Evolutionary conservation across 2,113 vertebrate genomes (phyloP).

Genomic region (Speoplatyrhinus poulsoni): DNA sequence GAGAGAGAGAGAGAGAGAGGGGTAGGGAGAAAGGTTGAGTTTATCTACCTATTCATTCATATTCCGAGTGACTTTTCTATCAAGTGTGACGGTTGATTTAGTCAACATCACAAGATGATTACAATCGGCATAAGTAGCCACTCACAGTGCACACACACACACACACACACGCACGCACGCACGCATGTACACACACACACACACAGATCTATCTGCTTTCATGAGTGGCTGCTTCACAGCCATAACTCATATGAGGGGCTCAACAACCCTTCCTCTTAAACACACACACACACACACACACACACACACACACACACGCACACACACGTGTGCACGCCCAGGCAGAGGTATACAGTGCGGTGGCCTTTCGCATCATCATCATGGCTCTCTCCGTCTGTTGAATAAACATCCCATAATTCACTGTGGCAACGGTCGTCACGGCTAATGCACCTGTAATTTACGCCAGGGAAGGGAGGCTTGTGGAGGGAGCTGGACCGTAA

Average conservation of each 20-base stretch:
- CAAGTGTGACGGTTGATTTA: neutral
- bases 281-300: too few species aligned
- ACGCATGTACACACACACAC: slow-evolving; percentile 5
- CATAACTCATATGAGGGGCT: neutral
- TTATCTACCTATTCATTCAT: too few species aligned
- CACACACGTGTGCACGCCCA: neutral
- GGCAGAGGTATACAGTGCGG: neutral
- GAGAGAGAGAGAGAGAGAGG: neutral
- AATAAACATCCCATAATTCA: slow-evolving; percentile 46
- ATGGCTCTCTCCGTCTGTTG: slow-evolving; percentile 31
- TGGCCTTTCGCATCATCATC: slow-evolving; percentile 53
- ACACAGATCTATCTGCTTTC: slow-evolving; percentile 1
- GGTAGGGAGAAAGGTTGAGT: neutral
- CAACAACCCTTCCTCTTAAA: too few species aligned
- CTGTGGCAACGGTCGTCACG: slow-evolving; percentile 6
- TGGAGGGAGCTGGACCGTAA: neutral
- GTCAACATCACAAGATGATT: neutral
- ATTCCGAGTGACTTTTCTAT: slow-evolving; percentile 32
- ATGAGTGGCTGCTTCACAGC: neutral
- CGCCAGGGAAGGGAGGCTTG: neutral
- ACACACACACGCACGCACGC: slow-evolving; percentile 4
- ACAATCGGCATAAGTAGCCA: slow-evolving; percentile 11
- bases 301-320: slow-evolving; percentile 4
- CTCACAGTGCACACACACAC: slow-evolving; percentile 11
- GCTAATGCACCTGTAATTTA: slow-evolving; percentile 16